Percentiles rank a stretch among this genome's conserved stretches.
These are phyloP conservation scores for Mormyrus proboscirostris DNA, from an alignment of 2,797 vertebrate genomes.

Conservation along the genomic window DNA sequence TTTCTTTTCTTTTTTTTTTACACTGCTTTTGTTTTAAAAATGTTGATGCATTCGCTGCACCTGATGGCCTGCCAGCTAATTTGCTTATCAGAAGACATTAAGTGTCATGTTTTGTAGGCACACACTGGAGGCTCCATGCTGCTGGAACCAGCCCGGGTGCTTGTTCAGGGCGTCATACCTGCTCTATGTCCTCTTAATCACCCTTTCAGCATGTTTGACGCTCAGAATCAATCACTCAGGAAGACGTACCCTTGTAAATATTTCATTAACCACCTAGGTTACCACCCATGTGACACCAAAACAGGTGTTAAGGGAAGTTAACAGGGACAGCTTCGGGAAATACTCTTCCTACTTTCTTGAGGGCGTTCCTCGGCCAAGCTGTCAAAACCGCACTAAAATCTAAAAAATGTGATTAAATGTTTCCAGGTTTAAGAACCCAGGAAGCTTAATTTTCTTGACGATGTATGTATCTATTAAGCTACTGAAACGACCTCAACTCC, in stretches of 20 bases:
- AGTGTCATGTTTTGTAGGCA: background rate
- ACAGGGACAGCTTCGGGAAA: background rate
- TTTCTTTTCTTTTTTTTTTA: background rate
- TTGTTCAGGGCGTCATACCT: background rate
- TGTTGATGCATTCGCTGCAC: background rate
- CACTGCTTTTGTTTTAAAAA: background rate
- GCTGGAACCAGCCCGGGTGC: background rate
- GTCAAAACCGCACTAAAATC: background rate
- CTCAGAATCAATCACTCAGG: background rate
- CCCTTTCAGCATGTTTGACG: background rate
- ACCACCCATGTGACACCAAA: background rate
- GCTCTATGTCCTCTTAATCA: background rate
- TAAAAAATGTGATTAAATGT: background rate
- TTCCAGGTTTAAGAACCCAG: background rate
- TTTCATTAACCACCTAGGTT: background rate
- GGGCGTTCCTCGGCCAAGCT: background rate
- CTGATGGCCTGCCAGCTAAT: background rate
- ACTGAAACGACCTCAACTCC: background rate
- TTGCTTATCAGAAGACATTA: slow-evolving; percentile 5
- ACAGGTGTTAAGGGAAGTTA: background rate
- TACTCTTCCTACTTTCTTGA: background rate
- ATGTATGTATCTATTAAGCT: background rate
- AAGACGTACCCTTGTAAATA: background rate
- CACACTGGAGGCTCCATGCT: background rate
- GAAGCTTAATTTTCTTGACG: background rate